Percentiles rank a stretch among this genome's conserved stretches.
These are phyloP conservation scores for Argyrosomus regius DNA, from an alignment of 2,797 vertebrate species.

Conservation along the genomic window DNA sequence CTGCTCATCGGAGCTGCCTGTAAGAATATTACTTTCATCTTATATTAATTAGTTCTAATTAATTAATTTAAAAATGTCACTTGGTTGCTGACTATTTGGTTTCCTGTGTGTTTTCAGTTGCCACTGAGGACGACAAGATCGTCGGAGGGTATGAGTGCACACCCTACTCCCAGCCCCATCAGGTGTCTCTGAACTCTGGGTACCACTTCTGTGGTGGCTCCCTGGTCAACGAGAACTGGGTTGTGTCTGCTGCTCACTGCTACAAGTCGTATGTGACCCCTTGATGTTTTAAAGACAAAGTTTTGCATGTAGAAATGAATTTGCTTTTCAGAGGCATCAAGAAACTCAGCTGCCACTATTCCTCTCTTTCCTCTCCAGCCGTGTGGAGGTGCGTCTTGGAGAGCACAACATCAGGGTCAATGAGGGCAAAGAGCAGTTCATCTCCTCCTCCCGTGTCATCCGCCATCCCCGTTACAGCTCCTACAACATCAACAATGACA, in stretches of 20 bases:
- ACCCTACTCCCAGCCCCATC: slow-evolving; percentile 68
- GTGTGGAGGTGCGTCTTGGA: slow-evolving; percentile 87
- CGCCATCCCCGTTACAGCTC: slow-evolving; percentile 77
- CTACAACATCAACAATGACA: slow-evolving; percentile 85
- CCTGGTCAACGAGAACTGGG: slow-evolving; percentile 76
- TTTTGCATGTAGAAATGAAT: background rate
- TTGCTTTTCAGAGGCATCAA: background rate
- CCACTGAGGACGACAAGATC: slow-evolving; percentile 74
- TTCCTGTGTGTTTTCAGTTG: slow-evolving; percentile 45
- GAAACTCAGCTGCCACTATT: background rate
- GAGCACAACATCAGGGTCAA: slow-evolving; percentile 79
- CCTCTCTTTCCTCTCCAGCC: slow-evolving; percentile 63
- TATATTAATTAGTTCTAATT: no score
- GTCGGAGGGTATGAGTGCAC: slow-evolving; percentile 75
- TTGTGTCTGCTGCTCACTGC: slow-evolving; percentile 81
- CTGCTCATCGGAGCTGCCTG: slow-evolving; percentile 85
- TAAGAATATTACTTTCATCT: slow-evolving; percentile 51
- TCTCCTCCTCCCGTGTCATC: slow-evolving; percentile 82
- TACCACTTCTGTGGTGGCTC: slow-evolving; percentile 77
- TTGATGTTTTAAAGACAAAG: background rate
- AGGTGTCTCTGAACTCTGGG: slow-evolving; percentile 73
- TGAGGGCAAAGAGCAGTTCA: slow-evolving; percentile 84
- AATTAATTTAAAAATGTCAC: no score
- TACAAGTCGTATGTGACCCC: slow-evolving; percentile 55
- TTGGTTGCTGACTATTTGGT: no score